A percentile compares a stretch with the other conserved stretches of the same genome.
phyloP scores from a whole-genome alignment of 2,797 vertebrate genomes.

The Premnoplex brunnescens region DNA sequence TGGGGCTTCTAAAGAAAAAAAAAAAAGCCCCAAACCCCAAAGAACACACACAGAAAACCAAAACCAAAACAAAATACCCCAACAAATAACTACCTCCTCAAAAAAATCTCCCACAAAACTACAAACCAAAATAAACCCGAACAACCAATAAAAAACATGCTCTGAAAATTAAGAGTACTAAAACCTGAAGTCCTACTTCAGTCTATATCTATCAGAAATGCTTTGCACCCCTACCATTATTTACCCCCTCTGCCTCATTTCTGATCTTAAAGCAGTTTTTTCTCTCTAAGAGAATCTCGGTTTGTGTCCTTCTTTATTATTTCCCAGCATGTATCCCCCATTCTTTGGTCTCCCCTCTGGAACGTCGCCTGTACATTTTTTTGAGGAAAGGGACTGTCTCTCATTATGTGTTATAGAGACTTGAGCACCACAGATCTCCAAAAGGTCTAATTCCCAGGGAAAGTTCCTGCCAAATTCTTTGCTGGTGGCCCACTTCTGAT shows the following conservation, averaged over 20 bases:
- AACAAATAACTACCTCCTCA: fast-evolving
- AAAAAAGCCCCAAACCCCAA: neutral
- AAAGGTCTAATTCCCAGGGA: neutral
- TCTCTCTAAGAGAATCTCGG: neutral
- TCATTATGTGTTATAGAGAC: neutral
- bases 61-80: neutral
- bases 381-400: neutral
- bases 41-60: neutral
- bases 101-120: neutral
- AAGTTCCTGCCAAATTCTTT: constrained; percentile 8
- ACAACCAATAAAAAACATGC: neutral
- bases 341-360: neutral
- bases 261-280: neutral
- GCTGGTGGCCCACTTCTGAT: constrained; percentile 9
- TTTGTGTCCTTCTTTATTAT: neutral
- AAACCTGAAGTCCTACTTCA: neutral
- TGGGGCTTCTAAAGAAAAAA: neutral
- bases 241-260: neutral
- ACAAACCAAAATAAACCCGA: neutral
- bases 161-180: neutral
- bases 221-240: neutral
- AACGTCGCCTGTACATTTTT: neutral
- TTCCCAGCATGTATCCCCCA: neutral
- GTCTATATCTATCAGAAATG: neutral
- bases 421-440: neutral